Conservation (phyloP, 2,113 vertebrate species). For the Hydrochoerus hydrochaeris region DNA sequence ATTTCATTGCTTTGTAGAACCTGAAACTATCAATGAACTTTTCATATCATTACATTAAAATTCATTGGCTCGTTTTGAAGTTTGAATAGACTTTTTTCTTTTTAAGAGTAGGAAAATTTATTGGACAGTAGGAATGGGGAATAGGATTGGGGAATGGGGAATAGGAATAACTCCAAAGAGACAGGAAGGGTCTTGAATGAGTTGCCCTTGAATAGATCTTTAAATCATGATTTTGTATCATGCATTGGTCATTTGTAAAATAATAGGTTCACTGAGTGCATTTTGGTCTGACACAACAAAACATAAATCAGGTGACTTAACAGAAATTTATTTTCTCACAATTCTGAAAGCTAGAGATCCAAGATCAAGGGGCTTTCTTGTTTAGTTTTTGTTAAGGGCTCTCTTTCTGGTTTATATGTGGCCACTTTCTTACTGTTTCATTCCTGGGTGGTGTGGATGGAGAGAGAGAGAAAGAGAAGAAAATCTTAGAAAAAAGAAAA, state of each 20-base stretch:
- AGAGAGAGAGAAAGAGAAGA: background rate
- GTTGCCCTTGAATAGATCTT: slow-evolving; percentile 26
- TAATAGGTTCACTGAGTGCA: background rate
- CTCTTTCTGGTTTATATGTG: background rate
- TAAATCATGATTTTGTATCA: slow-evolving; percentile 22
- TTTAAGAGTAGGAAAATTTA: too few species aligned
- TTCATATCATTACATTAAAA: slow-evolving; percentile 52
- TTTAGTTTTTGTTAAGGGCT: background rate
- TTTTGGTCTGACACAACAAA: background rate
- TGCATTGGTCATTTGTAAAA: slow-evolving; percentile 57
- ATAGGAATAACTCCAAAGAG: too few species aligned
- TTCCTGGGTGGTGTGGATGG: background rate
- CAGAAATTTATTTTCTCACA: background rate
- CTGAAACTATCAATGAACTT: slow-evolving; percentile 5
- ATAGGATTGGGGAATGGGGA: too few species aligned
- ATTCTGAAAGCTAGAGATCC: background rate
- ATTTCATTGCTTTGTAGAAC: background rate
- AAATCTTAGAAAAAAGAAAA: background rate
- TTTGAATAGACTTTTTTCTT: slow-evolving; percentile 37
- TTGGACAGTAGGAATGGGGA: too few species aligned
- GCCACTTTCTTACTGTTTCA: background rate
- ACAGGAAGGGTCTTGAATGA: too few species aligned
- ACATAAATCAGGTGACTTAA: background rate
- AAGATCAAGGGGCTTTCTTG: background rate
- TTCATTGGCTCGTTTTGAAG: background rate